Evolutionary conservation across 2,797 vertebrate species (phyloP), one percentile per base, ranked within the genome.

Genomic region (Melanotaenia parkinsoni): DNA sequence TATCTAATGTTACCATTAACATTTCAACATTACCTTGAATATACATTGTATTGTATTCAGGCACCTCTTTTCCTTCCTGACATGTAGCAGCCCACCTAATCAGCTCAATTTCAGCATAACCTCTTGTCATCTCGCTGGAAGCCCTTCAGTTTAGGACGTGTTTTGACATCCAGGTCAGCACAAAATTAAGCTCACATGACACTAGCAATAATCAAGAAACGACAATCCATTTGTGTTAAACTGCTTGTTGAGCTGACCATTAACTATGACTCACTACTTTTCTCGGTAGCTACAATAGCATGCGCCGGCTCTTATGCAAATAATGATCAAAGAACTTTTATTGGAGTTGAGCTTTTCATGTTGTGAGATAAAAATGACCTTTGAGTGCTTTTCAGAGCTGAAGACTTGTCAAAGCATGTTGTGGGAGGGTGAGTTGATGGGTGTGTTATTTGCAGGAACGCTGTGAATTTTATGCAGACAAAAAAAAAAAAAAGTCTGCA

Each of bases 361-460:
- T 88, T 77, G 68, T 38, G 3, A 75, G 51, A 84, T 81, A 76
- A 79, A 84, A 91, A 81, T 85, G 80, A 88, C 86, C 85, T 84
- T 70, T 88, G 85, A 88, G 83, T 82, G 80, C 88, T 92, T 85
- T 83, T 87, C 83, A 88, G 76, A 83, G 81, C 71, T 88, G 87
- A 90, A 74, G 85, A 76, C 83, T 87, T 89, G 88, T 91, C 90
- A 90, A 84, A 86, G 82, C 83, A 56, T 68, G 60, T 83, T 83
- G 88, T 89, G 74, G 85, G 79, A 82, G 84, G 83, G 69, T 62
- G 84, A 89, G 78, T 54, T 85, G 87, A 91, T 87, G 87, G 86
- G 64, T 83, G 66, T 86, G 82, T 90, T 77, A 91, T 89, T 88
- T 86, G 80, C 54, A 70, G 68, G 74, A 79, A 70, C 38, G 72